These are phyloP conservation scores for Nymphalis io DNA, from an alignment of 1,140 invertebrate species.

Conservation along the genomic window DNA sequence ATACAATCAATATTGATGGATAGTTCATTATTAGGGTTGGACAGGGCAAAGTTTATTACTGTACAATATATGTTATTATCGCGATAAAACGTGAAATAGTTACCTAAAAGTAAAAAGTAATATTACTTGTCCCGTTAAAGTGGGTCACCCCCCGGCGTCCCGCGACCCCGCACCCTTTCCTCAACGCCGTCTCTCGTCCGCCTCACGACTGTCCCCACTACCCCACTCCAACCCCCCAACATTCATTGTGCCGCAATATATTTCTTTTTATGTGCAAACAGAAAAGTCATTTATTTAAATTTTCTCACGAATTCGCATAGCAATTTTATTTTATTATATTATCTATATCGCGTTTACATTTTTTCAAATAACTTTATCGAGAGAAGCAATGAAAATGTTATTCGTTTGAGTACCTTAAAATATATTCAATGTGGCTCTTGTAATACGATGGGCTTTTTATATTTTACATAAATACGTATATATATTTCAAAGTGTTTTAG, in stretches of 20 bases:
- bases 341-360: slow-evolving; percentile 78
- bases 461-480: not conserved
- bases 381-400: slow-evolving; percentile 37
- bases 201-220: slow-evolving; percentile 65
- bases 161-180: slow-evolving; percentile 40
- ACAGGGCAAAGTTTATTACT: slow-evolving; percentile 22
- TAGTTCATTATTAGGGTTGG: not conserved
- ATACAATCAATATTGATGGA: not conserved
- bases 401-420: slow-evolving; percentile 39
- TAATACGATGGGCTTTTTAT: slow-evolving; percentile 6
- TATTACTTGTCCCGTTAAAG: slow-evolving; percentile 80
- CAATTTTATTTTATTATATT: slow-evolving; percentile 81
- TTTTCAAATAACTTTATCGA: slow-evolving; percentile 59
- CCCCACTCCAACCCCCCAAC: slow-evolving; percentile 65
- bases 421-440: slow-evolving; percentile 33
- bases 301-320: slow-evolving; percentile 80
- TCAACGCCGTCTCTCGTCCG: slow-evolving; percentile 60
- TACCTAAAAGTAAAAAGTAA: slow-evolving; percentile 81
- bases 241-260: slow-evolving; percentile 81
- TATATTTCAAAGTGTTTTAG: not conserved
- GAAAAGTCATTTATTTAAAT: slow-evolving; percentile 81
- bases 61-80: slow-evolving; percentile 66
- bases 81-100: slow-evolving; percentile 78
- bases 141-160: slow-evolving; percentile 71
- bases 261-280: slow-evolving; percentile 81